These are phyloP conservation scores for Melopsittacus undulatus DNA, from an alignment of 2,797 vertebrate species.

Conservation along the genomic window DNA sequence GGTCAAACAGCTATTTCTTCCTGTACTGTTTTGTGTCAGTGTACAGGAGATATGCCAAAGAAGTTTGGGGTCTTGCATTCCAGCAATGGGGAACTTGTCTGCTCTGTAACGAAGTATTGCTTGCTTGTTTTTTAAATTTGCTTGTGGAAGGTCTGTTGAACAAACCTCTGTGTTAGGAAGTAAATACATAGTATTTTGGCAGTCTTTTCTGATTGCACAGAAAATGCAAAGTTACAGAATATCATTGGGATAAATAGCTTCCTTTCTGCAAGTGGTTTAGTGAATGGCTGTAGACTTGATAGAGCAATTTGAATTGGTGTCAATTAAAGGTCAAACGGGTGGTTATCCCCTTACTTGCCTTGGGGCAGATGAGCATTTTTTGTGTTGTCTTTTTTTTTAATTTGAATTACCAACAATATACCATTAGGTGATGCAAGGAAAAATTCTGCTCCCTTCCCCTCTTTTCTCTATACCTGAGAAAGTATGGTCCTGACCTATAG, in stretches of 20 bases:
- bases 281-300: background rate
- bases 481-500: background rate
- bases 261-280: background rate
- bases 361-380: background rate
- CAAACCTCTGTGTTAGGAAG: background rate
- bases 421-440: background rate
- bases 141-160: background rate
- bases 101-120: background rate
- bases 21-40: conserved; percentile 55
- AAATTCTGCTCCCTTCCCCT: background rate
- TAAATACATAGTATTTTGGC: conserved; percentile 2
- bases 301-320: background rate
- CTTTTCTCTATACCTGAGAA: background rate
- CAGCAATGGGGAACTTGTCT: background rate
- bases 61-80: conserved; percentile 26
- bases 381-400: background rate
- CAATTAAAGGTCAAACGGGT: background rate
- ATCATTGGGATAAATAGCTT: background rate
- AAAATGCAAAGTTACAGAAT: background rate
- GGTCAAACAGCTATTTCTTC: conserved; percentile 45
- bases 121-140: background rate
- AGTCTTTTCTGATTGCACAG: background rate
- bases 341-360: background rate
- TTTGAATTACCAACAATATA: background rate
- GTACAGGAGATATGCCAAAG: conserved; percentile 14